Base-by-base conservation (phyloP, 2,797 vertebrate species). In the Esox lucius region DNA sequence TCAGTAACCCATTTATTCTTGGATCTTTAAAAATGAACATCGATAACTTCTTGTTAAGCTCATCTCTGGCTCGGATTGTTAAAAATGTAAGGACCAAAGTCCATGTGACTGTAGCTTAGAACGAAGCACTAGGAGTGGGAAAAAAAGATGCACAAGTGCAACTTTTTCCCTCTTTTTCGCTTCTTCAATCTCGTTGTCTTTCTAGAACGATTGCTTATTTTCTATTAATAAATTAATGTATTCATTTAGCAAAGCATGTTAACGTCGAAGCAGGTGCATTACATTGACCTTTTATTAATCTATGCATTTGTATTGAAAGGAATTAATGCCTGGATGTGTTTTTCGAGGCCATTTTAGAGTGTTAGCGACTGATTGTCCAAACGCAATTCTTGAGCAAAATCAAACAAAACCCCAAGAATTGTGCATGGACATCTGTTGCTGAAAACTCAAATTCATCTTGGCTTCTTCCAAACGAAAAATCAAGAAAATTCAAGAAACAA, bases 361-460 rank as follows among this genome's bases (percentile, higher is more conserved):
- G 93, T 91, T 94, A 94, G 95, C 95, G 92, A 84, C 93, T 99
- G 98, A 99, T 99, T 99, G 98, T 99, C 98, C 98, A 99, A 99
- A 99, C 97, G 98, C 98, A 99, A 99, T 99, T 99, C 97, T 99
- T 98, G 98, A 96, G 94, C 95, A 92, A 95, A 95, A 95, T 94
- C 92, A 91, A 90, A 91, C 89, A 87, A 92, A 94, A 94, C 68
- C 94, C 95, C 97, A 97, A 99, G 98, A 98, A 98, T 99, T 99
- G 98, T 99, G 97, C 94, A 94, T 99, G 98, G 98, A 98, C 98
- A 98, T 99, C 98, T 97, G 97, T 98, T 96, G 97, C 95, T 97
- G 94, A 95, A 94, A 91, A 93, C 95, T 94, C 94, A 86, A 78
- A 87, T 83, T 91, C 92, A 87, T 93, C 93, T 75, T 80, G 83